Evolutionary conservation across 2,888 invertebrate species (phyloP), one percentile per base, ranked within the genome.

Genomic region (Nomada fucata): DNA sequence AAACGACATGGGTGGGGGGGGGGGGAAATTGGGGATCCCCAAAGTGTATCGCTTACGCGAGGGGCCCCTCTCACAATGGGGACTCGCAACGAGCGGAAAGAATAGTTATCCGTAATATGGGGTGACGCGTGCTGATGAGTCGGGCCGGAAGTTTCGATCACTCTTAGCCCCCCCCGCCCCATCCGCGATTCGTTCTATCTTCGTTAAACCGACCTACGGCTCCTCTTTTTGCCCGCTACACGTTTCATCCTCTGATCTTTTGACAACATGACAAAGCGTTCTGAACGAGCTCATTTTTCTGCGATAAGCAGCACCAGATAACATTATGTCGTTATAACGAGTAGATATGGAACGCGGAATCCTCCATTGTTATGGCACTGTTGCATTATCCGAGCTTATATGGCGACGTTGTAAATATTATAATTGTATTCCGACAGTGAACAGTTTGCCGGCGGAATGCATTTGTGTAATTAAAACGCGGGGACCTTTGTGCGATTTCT

Each of bases 121-220:
- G 91, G 89, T 88, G 92, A 92, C 92, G 92, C 92, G 91, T 91
- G 91, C 89, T 90, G 91, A 92, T 92, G 91, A 92, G 91, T 89
- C 89, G 89, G 84, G 86, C 91, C 92, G 92, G 93, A 93, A 92
- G 91, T 92, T 89, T 86, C 88, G 90, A 91, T 92, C 90, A 77
- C 77, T 88, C 75, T 65, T 50, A 53, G n/a, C n/a, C 23, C 65
- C 53, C 68, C 82, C 74, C 47, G 47, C 61, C 64, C 42, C 13
- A 9, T 55, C 50, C 42, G n/a, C 60, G 64, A 52, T 63, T 64
- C 72, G 44, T 59, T 42, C 71, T 57, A 23, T 67, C 71, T 79
- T 80, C 76, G 78, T 88, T 86, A 79, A 82, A 85, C 77, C 81
- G 68, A 44, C 74, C 64, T 20, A 52, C 57, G 75, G 71, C 26